Conservation (phyloP, 1,140 invertebrate species). For the Heliothis virescens region DNA sequence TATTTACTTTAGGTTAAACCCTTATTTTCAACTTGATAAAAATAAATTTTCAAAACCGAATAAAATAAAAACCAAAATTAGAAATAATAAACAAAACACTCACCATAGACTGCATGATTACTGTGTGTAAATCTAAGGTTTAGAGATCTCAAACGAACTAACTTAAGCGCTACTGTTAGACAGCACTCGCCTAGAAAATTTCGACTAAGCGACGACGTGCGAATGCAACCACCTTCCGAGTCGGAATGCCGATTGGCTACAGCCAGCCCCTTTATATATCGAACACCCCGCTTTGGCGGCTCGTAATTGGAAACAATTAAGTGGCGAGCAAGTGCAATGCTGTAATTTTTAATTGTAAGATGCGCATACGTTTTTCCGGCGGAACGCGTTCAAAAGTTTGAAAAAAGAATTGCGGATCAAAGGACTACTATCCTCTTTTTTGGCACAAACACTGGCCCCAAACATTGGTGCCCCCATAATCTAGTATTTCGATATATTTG, state of each 20-base stretch:
- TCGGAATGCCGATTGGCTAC: slow-evolving; percentile 76
- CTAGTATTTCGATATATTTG: slow-evolving; percentile 24
- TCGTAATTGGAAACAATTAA: slow-evolving; percentile 84
- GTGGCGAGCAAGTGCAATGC: slow-evolving; percentile 75
- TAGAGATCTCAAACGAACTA: slow-evolving; percentile 85
- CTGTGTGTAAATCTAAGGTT: slow-evolving; percentile 60
- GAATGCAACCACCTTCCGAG: slow-evolving; percentile 72
- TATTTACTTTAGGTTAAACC: no score
- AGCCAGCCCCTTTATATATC: slow-evolving; percentile 79
- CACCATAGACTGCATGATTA: slow-evolving; percentile 85
- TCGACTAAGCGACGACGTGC: slow-evolving; percentile 81
- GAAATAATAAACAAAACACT: slow-evolving; percentile 60
- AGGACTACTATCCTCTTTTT: background rate
- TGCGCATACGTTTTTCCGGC: slow-evolving; percentile 60
- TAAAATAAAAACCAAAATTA: background rate
- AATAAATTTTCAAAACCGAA: slow-evolving; percentile 5
- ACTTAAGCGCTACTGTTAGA: slow-evolving; percentile 79
- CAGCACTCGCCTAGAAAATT: slow-evolving; percentile 84
- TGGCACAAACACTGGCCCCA: background rate
- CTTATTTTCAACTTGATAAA: background rate
- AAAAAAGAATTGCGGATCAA: background rate
- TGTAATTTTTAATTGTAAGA: slow-evolving; percentile 75
- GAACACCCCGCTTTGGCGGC: slow-evolving; percentile 70
- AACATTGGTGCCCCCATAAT: background rate
- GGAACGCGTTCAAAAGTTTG: slow-evolving; percentile 48